A percentile compares a stretch with the other conserved stretches of the same genome.
Conservation (phyloP, 1,140 invertebrate species). For the Euborellia annulipes region DNA sequence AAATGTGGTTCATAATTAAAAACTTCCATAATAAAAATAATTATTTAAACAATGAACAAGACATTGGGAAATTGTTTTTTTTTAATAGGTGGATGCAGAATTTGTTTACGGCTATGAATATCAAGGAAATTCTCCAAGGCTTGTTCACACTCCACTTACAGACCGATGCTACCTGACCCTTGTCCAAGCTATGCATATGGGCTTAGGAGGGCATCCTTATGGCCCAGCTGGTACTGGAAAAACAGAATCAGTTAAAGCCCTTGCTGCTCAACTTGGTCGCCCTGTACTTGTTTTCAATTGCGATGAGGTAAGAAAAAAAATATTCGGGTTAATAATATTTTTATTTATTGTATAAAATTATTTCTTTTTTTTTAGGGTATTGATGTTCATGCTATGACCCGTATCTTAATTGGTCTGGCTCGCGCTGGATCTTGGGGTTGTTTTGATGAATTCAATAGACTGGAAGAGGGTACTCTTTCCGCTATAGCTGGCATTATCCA, state of each 20-base stretch:
- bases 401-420: conserved; percentile 81
- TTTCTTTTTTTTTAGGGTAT: conserved; percentile 65
- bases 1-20: too few species aligned
- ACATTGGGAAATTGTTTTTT: too few species aligned
- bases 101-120: conserved; percentile 97
- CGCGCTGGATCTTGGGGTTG: conserved; percentile 97
- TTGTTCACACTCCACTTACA: conserved; percentile 85
- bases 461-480: conserved; percentile 84
- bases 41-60: too few species aligned
- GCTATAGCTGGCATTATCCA: conserved; percentile 82
- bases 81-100: conserved; percentile 72
- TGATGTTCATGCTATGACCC: conserved; percentile 82
- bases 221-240: conserved; percentile 97
- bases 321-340: too few species aligned
- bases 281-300: conserved; percentile 96
- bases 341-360: too few species aligned
- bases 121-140: conserved; percentile 77
- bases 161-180: conserved; percentile 92
- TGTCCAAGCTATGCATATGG: conserved; percentile 90
- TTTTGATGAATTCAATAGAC: conserved; percentile 95
- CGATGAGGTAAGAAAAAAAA: conserved; percentile 57
- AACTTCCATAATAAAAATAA: too few species aligned
- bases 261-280: conserved; percentile 75
- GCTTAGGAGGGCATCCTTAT: conserved; percentile 95
- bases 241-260: conserved; percentile 92